Conservation (phyloP, 2,797 vertebrate genomes). For the Halcyon badia region DNA sequence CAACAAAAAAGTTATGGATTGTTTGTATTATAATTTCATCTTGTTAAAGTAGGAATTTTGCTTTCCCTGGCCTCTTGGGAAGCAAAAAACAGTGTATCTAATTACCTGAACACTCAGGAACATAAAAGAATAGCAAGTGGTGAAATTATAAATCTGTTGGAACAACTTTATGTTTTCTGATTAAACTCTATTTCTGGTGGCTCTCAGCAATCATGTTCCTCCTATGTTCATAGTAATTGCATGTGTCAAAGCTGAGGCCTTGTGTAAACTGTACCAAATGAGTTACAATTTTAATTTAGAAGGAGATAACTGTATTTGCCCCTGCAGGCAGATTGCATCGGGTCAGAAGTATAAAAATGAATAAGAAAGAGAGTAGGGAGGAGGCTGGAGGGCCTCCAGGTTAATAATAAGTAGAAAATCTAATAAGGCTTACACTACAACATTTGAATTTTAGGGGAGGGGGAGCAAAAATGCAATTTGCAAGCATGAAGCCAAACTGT, state of each 20-base stretch:
- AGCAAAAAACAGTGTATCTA: constrained; percentile 80
- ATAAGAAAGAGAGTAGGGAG: constrained; percentile 78
- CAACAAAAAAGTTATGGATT: constrained; percentile 76
- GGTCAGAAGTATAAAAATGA: constrained; percentile 89
- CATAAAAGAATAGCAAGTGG: constrained; percentile 83
- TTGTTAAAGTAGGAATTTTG: constrained; percentile 81
- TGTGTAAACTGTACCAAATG: constrained; percentile 82
- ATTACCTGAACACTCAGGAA: constrained; percentile 84
- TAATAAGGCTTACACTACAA: constrained; percentile 82
- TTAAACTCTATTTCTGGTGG: constrained; percentile 86
- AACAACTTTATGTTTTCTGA: constrained; percentile 85
- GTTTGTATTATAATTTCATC: constrained; percentile 83
- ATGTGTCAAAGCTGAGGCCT: constrained; percentile 87
- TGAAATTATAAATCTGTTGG: constrained; percentile 84
- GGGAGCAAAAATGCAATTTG: constrained; percentile 92
- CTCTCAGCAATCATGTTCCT: constrained; percentile 86
- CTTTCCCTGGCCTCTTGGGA: constrained; percentile 80
- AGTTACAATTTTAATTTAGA: constrained; percentile 90
- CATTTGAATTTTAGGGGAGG: constrained; percentile 74
- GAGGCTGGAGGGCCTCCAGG: constrained; percentile 71
- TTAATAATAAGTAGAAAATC: constrained; percentile 84
- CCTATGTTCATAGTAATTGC: constrained; percentile 87
- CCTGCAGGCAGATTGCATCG: constrained; percentile 83
- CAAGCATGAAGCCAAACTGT: constrained; percentile 90
- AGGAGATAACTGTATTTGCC: constrained; percentile 85